These are phyloP conservation scores for Morone chrysops DNA, from an alignment of 2,113 vertebrate genomes.

Conservation along the genomic window DNA sequence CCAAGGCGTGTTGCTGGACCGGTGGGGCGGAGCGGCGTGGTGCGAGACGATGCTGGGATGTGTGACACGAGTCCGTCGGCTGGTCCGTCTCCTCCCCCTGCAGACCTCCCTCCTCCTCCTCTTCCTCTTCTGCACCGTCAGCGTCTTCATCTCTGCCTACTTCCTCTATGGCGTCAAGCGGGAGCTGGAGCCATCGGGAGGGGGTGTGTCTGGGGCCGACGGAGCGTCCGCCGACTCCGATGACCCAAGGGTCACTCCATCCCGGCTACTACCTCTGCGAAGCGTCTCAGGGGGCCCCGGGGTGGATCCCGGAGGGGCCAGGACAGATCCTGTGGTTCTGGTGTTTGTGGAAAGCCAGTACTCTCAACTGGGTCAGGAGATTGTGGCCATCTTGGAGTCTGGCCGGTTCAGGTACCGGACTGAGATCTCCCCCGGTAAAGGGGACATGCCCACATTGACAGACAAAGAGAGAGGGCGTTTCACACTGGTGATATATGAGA, in stretches of 20 bases:
- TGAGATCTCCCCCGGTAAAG: slow-evolving; percentile 96
- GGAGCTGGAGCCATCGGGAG: slow-evolving; percentile 92
- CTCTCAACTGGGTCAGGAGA: slow-evolving; percentile 97
- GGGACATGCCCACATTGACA: slow-evolving; percentile 96
- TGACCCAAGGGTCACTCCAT: slow-evolving; percentile 88
- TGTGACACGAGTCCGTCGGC: slow-evolving; percentile 89
- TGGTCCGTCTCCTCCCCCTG: slow-evolving; percentile 94
- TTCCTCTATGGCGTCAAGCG: slow-evolving; percentile 98
- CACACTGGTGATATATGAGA: slow-evolving; percentile 95
- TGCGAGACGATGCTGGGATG: slow-evolving; percentile 86
- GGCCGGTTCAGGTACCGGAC: slow-evolving; percentile 95
- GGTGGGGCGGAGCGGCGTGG: slow-evolving; percentile 70
- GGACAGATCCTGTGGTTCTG: slow-evolving; percentile 94
- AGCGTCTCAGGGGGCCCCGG: slow-evolving; percentile 84
- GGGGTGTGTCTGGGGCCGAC: slow-evolving; percentile 84
- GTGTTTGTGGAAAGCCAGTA: slow-evolving; percentile 99
- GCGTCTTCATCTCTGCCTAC: slow-evolving; percentile 96
- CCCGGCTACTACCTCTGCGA: slow-evolving; percentile 88
- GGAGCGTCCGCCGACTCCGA: slow-evolving; percentile 86
- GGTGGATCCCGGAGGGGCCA: slow-evolving; percentile 81
- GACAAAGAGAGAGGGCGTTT: slow-evolving; percentile 96
- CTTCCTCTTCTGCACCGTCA: slow-evolving; percentile 95
- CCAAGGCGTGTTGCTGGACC: slow-evolving; percentile 72
- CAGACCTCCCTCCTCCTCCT: slow-evolving; percentile 96
- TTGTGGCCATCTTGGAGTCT: slow-evolving; percentile 97